A percentile compares a stretch with the other conserved stretches of the same genome.
phyloP scores from a whole-genome alignment of 2,113 vertebrate genomes.

The Hassar affinis region DNA sequence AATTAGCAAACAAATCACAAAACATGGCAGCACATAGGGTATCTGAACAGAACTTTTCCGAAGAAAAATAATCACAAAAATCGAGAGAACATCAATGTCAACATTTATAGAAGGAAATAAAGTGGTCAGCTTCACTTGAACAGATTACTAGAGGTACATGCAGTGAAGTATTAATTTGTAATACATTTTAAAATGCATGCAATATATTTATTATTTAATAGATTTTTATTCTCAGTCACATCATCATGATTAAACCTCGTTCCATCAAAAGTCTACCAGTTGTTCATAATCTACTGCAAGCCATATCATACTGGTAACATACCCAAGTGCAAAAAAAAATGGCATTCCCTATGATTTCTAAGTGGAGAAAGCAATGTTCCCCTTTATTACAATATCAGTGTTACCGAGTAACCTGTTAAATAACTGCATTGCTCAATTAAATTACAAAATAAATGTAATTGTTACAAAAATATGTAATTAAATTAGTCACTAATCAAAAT shows the following conservation, averaged over 20 bases:
- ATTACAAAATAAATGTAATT: too few relatives aligned
- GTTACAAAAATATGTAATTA: too few relatives aligned
- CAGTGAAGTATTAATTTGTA: neutral
- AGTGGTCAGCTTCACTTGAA: neutral
- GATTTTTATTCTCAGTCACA: neutral
- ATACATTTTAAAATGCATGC: neutral
- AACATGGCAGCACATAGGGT: neutral
- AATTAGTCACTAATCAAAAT: too few relatives aligned
- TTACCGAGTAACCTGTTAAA: too few relatives aligned
- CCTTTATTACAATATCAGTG: neutral
- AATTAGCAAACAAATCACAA: constrained; percentile 33
- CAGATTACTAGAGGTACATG: neutral
- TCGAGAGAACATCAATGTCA: neutral
- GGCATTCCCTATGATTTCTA: neutral
- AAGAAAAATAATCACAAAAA: neutral
- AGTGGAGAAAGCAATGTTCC: neutral
- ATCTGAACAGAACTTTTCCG: neutral
- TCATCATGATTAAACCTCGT: neutral
- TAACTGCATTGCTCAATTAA: too few relatives aligned
- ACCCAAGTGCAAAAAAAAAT: neutral
- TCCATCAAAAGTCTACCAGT: neutral
- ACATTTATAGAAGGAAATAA: neutral
- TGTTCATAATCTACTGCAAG: neutral
- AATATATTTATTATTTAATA: neutral
- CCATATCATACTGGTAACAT: neutral